A percentile compares a stretch with the other conserved stretches of the same genome.
Conservation (phyloP, 2,888 invertebrate genomes). For the Tenthredo mesomela region DNA sequence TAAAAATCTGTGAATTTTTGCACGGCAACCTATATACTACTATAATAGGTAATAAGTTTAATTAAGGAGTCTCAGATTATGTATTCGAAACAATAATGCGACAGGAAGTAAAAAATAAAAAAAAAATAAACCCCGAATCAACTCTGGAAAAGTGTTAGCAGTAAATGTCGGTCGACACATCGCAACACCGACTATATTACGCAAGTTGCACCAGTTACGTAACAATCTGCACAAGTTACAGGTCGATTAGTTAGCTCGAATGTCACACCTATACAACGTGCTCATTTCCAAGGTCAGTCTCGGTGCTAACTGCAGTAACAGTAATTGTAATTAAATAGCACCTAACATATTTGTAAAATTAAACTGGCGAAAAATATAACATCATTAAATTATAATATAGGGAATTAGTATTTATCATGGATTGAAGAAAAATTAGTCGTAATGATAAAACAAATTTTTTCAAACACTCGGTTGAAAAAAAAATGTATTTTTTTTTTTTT, state of each 20-base stretch:
- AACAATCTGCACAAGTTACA: conserved; percentile 19
- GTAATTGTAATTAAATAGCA: neutral
- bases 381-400: neutral
- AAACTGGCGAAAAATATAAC: neutral
- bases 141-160: neutral
- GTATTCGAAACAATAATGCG: too few relatives aligned
- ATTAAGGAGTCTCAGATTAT: too few relatives aligned
- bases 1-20: too few relatives aligned
- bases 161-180: conserved; percentile 17
- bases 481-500: too few relatives aligned
- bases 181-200: conserved; percentile 6
- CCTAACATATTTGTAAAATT: neutral
- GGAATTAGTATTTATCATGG: too few relatives aligned
- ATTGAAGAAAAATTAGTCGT: too few relatives aligned
- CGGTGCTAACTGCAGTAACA: neutral
- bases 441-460: neutral
- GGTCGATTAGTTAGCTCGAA: conserved; percentile 40
- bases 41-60: too few relatives aligned
- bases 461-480: neutral
- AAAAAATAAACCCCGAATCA: too few relatives aligned
- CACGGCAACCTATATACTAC: too few relatives aligned
- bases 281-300: neutral
- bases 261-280: conserved; percentile 16
- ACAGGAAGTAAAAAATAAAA: too few relatives aligned
- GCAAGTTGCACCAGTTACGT: conserved; percentile 29